Evolutionary conservation across 2,113 vertebrate genomes (phyloP).

Genomic region (Neogale vison): DNA sequence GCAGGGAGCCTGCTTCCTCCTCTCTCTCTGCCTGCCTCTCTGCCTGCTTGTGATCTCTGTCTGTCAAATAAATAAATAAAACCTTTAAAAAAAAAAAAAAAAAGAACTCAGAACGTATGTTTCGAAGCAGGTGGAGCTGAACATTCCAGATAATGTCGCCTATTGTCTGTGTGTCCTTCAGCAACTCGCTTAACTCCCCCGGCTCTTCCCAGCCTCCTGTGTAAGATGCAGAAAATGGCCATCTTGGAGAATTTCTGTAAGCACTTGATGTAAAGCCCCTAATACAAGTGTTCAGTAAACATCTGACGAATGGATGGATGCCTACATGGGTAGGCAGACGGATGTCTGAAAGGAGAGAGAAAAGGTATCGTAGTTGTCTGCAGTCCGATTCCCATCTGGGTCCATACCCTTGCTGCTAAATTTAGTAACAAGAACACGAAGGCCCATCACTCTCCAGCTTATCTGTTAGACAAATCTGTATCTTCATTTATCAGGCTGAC

Average conservation of each 20-base stretch:
- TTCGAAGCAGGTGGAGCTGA: neutral
- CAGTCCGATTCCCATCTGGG: neutral
- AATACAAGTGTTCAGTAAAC: neutral
- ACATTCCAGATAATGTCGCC: neutral
- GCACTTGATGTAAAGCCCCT: neutral
- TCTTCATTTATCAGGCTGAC: neutral
- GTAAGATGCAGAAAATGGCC: neutral
- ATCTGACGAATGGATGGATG: neutral
- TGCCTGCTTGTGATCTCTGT: no score
- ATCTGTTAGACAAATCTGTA: neutral
- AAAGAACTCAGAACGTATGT: neutral
- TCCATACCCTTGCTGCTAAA: neutral
- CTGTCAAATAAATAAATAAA: no score
- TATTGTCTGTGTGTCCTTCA: neutral
- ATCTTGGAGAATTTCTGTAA: neutral
- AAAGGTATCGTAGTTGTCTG: neutral
- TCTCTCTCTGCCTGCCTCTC: no score
- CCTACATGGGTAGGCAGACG: no score
- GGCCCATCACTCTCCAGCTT: neutral
- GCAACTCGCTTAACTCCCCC: neutral
- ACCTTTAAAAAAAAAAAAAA: no score
- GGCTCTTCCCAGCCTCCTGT: neutral
- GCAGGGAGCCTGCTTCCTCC: no score
- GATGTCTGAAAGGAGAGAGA: neutral
- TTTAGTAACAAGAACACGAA: constrained; percentile 9